Evolutionary conservation across 1,140 invertebrate species (phyloP).

Genomic region (Lineus longissimus): DNA sequence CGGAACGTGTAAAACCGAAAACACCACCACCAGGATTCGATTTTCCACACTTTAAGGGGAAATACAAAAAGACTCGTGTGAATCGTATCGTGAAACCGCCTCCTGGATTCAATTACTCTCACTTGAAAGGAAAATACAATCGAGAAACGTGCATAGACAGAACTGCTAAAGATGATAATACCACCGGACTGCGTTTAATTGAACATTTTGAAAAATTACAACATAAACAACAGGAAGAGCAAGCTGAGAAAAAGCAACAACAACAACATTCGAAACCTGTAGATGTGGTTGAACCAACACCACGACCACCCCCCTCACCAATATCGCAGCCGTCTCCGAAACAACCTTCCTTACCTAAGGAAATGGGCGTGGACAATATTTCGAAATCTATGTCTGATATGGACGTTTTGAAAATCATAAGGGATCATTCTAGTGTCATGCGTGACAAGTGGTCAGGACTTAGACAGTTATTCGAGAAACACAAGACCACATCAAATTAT

Average conservation of each 20-base stretch:
- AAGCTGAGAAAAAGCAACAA: background rate
- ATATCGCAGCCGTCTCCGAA: background rate
- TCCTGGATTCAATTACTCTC: background rate
- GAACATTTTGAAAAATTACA: background rate
- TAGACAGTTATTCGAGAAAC: background rate
- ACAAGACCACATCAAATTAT: background rate
- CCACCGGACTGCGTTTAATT: background rate
- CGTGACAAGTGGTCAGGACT: background rate
- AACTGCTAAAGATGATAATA: background rate
- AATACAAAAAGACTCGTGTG: background rate
- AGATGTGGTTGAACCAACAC: background rate
- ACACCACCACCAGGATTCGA: background rate
- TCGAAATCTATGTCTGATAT: background rate
- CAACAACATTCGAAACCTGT: too few species aligned
- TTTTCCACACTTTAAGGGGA: background rate
- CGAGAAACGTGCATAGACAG: background rate
- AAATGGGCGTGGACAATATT: background rate
- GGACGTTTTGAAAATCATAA: background rate
- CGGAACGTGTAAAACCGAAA: background rate
- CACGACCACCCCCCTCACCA: background rate
- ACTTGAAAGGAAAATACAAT: background rate
- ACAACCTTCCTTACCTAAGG: background rate
- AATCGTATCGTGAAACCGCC: background rate
- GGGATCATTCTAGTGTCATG: background rate
- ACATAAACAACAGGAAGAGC: background rate